Evolutionary conservation across 2,888 invertebrate genomes (phyloP), one percentile per base, ranked within the genome.

Genomic region (Endotricha flammealis): DNA sequence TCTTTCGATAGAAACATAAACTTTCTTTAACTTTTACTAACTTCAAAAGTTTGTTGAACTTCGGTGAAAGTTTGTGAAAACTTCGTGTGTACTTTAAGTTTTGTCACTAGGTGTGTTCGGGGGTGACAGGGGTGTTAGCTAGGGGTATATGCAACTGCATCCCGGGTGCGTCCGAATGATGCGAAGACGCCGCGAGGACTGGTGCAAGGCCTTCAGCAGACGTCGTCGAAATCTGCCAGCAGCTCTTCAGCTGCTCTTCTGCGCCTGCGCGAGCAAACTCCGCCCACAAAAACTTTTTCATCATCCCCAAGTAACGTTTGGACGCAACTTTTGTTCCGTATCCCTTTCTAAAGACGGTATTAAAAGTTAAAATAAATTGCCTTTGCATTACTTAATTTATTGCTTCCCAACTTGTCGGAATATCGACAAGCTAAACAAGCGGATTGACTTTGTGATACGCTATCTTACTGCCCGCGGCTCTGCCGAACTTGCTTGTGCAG

Each of bases 231-330:
- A 57, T 57, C 65, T 48, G 53, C 57, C 69, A 79, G 70, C 79
- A 83, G 52, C 50, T 85, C 82, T 83, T 83, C 79, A 42, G 77
- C 72, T 51, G 3, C 1, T 1, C 6, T 4, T 58, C 22, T 5
- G 44, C 83, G 85, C 83, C 64, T 68, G 83, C 81, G 77, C 57
- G 35, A 9, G 12, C 22, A 59, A 43, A 41, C 73, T 47, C 82
- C 85, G 58, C 85, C 85, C 54, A 42, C 44, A 22, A 62, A 80
- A 85, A 78, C 69, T 82, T 83, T 79, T 69, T 59, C 53, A 42
- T 38, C 37, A 39, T 20, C 33, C 29, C 32, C 44, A 61, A 53
- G 46, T 53, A 48, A 42, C 39, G 38, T 48, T 52, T 43, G 38
- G 39, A 38, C 42, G 28, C 14, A 47, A 67, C 57, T 64, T 65